Base-by-base conservation (phyloP, 2,888 invertebrate species). In the Uloborus plumipes region DNA sequence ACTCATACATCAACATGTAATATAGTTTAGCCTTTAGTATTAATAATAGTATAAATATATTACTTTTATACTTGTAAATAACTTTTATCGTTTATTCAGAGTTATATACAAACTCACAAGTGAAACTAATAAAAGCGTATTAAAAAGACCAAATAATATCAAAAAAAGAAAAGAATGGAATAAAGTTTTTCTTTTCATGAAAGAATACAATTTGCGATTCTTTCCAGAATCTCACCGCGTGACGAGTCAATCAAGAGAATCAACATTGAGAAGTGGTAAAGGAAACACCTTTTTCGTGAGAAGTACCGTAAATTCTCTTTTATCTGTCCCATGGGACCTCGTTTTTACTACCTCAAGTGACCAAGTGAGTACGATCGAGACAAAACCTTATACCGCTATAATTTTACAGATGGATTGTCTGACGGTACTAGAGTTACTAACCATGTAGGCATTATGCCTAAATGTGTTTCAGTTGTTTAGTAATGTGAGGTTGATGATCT, bases 311-410 rank as follows among this genome's bases (percentile, higher is more conserved):
- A 64, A 64, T 64, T 51, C 51, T 6, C 64, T 39, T 64, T 73
- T 73, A 73, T 73, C 62, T 73, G 62, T 31, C 31, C 31, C 20
- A 14, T 15, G 64, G 53, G 31, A 53, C 64, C 72, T 62, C 53
- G 39, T 18, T 51, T 73, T 73, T 73, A 73, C 18, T 64, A 51
- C 62, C 64, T 62, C 31, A 18, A 51, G 51, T 53, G 62, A 64
- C 62, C 39, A 18, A 64, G 51, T 64, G 64, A 62, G 72, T 49
- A 31, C 62, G 26, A 16, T 71, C 58, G 58, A 49, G 59, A 59
- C 31, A 26, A n/a, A 55, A 55, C 39, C 55, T 74, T 74, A 26
- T 26, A 7, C 64, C 39, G 47, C 15, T 15, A 58, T 74, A 74
- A 74, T 74, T 62, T 49, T 47, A 20, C 18, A 58, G 55, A 39